A percentile compares a stretch with the other conserved stretches of the same genome.
phyloP scores from a whole-genome alignment of 92 coral and sea anemone species.

The Parazoanthus atlanticus region DNA sequence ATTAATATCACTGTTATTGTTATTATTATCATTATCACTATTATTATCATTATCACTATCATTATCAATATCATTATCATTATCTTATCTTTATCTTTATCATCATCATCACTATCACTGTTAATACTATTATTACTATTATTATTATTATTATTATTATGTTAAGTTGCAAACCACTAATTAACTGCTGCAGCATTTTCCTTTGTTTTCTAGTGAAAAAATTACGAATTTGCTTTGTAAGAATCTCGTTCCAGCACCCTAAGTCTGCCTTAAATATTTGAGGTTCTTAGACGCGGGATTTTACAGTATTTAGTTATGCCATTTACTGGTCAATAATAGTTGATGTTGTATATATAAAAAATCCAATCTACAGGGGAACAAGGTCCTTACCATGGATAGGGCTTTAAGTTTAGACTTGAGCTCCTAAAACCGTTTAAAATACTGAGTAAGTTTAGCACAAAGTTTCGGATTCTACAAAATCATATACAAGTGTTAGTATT shows the following conservation, averaged over 20 bases:
- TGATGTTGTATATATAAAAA: neutral
- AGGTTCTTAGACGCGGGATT: no score
- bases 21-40: no score
- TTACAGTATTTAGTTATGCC: neutral
- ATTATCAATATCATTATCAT: neutral
- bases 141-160: neutral
- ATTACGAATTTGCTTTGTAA: neutral
- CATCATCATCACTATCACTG: no score
- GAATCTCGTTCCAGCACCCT: no score
- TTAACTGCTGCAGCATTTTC: no score
- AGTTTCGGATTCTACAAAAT: neutral
- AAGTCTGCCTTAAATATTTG: no score
- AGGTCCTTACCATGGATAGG: conserved; percentile 71
- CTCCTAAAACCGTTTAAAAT: conserved; percentile 64
- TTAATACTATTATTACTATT: neutral
- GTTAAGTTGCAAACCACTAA: no score
- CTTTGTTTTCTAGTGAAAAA: no score
- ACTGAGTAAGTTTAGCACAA: conserved; percentile 8
- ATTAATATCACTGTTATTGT: no score
- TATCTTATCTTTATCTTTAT: neutral
- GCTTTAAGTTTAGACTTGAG: conserved; percentile 76
- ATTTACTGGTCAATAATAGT: neutral
- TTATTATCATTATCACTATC: no score
- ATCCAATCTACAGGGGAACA: neutral
- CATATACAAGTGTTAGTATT: neutral